Evolutionary conservation across 2,888 invertebrate genomes (phyloP).

Genomic region (Adelphocoris suturalis): DNA sequence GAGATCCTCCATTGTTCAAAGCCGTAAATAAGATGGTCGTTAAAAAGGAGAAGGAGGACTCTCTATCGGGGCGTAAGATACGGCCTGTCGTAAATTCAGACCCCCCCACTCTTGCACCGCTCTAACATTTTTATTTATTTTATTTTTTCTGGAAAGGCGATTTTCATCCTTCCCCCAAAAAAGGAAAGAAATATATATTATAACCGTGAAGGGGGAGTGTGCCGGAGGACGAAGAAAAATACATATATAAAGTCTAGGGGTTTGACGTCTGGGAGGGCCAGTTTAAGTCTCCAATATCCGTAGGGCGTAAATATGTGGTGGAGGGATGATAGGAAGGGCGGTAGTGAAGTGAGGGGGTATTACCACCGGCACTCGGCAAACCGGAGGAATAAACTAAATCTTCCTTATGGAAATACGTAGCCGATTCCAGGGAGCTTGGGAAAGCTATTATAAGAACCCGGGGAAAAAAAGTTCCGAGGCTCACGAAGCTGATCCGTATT

Average conservation of each 20-base stretch:
- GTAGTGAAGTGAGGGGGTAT: background rate
- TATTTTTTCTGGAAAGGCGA: background rate
- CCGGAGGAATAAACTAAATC: conserved; percentile 39
- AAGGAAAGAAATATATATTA: conserved; percentile 6
- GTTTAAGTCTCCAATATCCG: conserved; percentile 42
- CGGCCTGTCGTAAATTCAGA: conserved; percentile 1
- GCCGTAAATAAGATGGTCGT: conserved; percentile 39
- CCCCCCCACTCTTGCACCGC: background rate
- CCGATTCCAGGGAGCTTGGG: conserved; percentile 32
- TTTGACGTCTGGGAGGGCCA: conserved; percentile 38
- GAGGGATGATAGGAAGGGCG: background rate
- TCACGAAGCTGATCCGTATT: conserved; percentile 16
- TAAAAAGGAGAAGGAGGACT: conserved; percentile 40
- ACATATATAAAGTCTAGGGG: background rate
- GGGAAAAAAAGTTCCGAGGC: background rate
- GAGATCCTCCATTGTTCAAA: conserved; percentile 24
- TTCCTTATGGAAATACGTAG: conserved; percentile 42
- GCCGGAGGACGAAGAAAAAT: background rate
- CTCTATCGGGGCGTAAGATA: conserved; percentile 22
- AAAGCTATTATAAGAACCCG: conserved; percentile 8
- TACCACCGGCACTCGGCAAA: conserved; percentile 34
- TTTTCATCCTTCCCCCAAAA: conserved; percentile 1
- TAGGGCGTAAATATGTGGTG: conserved; percentile 31
- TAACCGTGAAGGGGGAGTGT: background rate
- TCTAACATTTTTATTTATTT: conserved; percentile 12